A percentile compares a stretch with the other conserved stretches of the same genome.
phyloP scores from a whole-genome alignment of 2,113 vertebrate species.

The Thamnophis sirtalis region DNA sequence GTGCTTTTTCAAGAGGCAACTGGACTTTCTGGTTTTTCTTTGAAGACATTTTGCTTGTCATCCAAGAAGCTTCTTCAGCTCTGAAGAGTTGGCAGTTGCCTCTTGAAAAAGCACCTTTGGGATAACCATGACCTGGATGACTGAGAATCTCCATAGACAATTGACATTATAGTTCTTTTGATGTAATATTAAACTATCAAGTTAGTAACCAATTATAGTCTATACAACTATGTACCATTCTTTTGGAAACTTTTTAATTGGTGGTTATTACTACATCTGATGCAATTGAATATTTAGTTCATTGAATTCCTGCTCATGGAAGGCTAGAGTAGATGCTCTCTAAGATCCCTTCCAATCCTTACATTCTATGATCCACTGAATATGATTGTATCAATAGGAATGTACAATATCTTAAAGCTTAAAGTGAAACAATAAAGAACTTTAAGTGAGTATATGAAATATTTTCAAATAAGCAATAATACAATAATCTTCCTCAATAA shows the following conservation, averaged over 20 bases:
- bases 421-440: background rate
- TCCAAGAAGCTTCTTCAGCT: no score
- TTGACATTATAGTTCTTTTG: background rate
- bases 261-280: background rate
- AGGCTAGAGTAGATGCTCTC: background rate
- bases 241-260: background rate
- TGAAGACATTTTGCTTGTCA: no score
- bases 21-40: no score
- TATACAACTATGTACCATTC: background rate
- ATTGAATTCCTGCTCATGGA: background rate
- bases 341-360: background rate
- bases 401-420: background rate
- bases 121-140: no score
- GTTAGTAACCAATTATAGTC: background rate
- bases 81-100: no score
- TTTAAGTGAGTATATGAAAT: background rate
- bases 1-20: no score
- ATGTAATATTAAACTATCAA: background rate
- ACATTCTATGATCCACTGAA: background rate
- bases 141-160: background rate
- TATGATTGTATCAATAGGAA: background rate
- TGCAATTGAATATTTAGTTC: background rate
- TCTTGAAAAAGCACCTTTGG: no score
- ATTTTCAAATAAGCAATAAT: background rate
- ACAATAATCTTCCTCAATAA: background rate